Evolutionary conservation across 37 sponge, comb jelly and placozoan species (phyloP).

Genomic region (Sycon ciliatum): DNA sequence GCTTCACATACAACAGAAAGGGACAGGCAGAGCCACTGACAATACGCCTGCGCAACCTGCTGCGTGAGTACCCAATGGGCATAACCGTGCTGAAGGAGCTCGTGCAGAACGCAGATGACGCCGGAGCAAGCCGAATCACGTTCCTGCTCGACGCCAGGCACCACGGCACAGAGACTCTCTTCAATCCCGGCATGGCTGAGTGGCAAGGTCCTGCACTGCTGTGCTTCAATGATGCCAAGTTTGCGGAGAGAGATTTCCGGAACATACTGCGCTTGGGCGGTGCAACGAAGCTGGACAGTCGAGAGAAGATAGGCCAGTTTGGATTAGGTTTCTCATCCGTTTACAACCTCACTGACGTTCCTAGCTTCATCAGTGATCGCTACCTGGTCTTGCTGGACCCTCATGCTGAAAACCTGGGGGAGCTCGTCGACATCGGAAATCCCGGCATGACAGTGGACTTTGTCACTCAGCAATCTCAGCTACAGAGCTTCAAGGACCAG

Average conservation of each 20-base stretch:
- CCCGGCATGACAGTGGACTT: constrained; percentile 39
- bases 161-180: constrained; percentile 21
- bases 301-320: constrained; percentile 1
- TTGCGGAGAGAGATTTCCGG: not conserved
- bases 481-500: constrained; percentile 20
- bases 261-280: not conserved
- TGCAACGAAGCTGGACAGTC: not conserved
- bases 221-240: constrained; percentile 41
- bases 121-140: constrained; percentile 54
- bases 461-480: not conserved
- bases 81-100: constrained; percentile 55
- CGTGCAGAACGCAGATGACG: constrained; percentile 78
- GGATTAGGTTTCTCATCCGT: constrained; percentile 64
- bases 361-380: constrained; percentile 34
- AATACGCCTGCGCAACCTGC: constrained; percentile 48
- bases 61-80: constrained; percentile 61
- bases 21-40: constrained; percentile 53
- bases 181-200: constrained; percentile 47
- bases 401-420: constrained; percentile 30
- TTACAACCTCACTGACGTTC: constrained; percentile 57
- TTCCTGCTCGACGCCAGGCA: constrained; percentile 46
- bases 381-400: constrained; percentile 56
- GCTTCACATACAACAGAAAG: no score
- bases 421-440: constrained; percentile 21
- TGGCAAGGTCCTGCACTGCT: constrained; percentile 61